These are phyloP conservation scores for Seira sanloemensis DNA, from an alignment of 2,888 invertebrate species.

Conservation along the genomic window DNA sequence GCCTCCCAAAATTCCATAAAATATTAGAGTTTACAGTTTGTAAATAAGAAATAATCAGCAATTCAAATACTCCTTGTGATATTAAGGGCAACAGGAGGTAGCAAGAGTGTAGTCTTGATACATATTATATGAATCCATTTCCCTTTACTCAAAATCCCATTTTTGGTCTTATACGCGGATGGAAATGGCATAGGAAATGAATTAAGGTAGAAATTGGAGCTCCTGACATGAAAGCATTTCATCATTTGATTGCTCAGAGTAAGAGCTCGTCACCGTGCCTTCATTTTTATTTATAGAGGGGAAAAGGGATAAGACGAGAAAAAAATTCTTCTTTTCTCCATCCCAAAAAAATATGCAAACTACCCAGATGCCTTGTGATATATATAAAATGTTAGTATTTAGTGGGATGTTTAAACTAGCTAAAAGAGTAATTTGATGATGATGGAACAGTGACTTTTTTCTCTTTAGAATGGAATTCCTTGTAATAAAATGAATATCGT, in stretches of 20 bases:
- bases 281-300: too few relatives aligned
- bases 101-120: too few relatives aligned
- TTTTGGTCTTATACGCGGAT: too few relatives aligned
- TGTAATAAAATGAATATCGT: neutral
- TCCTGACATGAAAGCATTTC: neutral
- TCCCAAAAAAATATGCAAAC: neutral
- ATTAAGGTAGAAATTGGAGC: neutral
- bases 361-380: neutral
- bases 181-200: neutral
- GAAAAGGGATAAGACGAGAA: neutral
- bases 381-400: neutral
- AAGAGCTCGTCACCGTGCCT: neutral
- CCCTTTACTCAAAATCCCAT: too few relatives aligned
- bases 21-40: neutral
- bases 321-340: neutral
- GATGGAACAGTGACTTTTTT: neutral
- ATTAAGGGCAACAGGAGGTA: neutral
- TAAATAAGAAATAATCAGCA: slow-evolving; percentile 28
- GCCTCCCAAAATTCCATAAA: too few relatives aligned
- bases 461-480: neutral
- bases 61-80: slow-evolving; percentile 17
- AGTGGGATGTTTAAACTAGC: neutral
- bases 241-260: neutral
- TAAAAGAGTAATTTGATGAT: neutral
- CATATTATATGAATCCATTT: too few relatives aligned